These are phyloP conservation scores for Oxyteleia sp. DNA, from an alignment of 2,888 invertebrate species.

Conservation along the genomic window DNA sequence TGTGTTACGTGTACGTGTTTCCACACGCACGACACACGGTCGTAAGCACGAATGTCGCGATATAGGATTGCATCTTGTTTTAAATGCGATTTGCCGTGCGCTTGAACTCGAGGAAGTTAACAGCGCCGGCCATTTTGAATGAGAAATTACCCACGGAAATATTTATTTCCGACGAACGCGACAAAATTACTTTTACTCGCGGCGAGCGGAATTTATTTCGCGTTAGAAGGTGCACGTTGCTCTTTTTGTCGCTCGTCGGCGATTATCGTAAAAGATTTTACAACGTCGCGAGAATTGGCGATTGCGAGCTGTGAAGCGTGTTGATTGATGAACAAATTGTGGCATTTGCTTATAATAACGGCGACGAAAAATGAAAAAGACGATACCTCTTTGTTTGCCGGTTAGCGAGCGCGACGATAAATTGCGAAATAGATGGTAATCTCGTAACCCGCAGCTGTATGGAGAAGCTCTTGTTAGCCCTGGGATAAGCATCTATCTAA, in stretches of 20 bases:
- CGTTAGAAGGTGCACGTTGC: neutral
- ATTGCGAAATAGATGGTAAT: slow-evolving; percentile 55
- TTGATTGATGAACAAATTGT: neutral
- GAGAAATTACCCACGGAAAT: slow-evolving; percentile 29
- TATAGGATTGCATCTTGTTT: slow-evolving; percentile 49
- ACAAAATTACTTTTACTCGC: slow-evolving; percentile 24
- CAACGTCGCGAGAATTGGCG: neutral
- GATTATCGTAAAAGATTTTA: slow-evolving; percentile 20
- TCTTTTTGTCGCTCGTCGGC: neutral
- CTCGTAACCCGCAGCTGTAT: slow-evolving; percentile 54
- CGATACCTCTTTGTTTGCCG: slow-evolving; percentile 36
- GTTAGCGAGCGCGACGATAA: slow-evolving; percentile 32
- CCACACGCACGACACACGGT: slow-evolving; percentile 40
- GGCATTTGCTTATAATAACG: neutral
- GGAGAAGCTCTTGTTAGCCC: slow-evolving; percentile 62
- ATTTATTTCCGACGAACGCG: slow-evolving; percentile 10
- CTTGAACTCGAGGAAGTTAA: slow-evolving; percentile 27
- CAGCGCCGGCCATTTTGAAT: slow-evolving; percentile 48
- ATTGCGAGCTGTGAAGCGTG: neutral
- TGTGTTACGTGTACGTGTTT: slow-evolving; percentile 27
- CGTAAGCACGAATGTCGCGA: slow-evolving; percentile 30
- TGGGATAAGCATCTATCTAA: slow-evolving; percentile 58
- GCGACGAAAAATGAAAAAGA: neutral
- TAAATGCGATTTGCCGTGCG: slow-evolving; percentile 41
- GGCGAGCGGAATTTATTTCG: slow-evolving; percentile 29